phyloP scores from a whole-genome alignment of 1,140 invertebrate genomes.

The Zeugodacus cucurbitae region DNA sequence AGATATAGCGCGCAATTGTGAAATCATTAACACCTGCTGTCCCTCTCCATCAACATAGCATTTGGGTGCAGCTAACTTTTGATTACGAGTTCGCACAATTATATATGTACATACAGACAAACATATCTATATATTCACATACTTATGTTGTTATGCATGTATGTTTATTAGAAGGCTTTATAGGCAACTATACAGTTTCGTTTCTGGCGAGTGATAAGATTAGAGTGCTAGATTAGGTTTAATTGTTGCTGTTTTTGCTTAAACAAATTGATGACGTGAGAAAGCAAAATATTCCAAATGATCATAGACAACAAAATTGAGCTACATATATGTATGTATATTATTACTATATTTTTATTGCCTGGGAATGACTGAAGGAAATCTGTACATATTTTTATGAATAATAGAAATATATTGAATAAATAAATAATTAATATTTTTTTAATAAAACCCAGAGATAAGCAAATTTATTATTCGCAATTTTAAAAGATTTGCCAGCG shows the following conservation, averaged over 20 bases:
- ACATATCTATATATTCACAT: background rate
- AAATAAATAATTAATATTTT: too few relatives aligned
- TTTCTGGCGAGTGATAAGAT: slow-evolving; percentile 11
- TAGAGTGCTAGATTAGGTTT: background rate
- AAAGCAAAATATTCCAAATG: background rate
- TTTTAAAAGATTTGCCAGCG: too few relatives aligned
- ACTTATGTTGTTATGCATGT: background rate
- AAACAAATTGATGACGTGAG: background rate
- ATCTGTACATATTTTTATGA: too few relatives aligned
- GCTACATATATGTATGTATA: background rate
- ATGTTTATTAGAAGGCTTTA: background rate
- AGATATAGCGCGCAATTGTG: slow-evolving; percentile 26
- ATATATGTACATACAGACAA: background rate
- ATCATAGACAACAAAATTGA: background rate
- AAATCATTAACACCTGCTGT: background rate
- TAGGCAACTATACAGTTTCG: background rate
- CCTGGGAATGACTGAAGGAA: too few relatives aligned
- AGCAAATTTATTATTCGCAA: too few relatives aligned
- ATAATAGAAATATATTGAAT: too few relatives aligned
- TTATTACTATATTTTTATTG: background rate
- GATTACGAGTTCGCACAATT: background rate
- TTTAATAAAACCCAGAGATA: too few relatives aligned
- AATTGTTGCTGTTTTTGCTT: background rate
- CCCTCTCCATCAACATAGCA: background rate
- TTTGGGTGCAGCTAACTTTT: background rate